Conservation (phyloP, 2,113 vertebrate genomes). For the Rhinoderma darwinii region DNA sequence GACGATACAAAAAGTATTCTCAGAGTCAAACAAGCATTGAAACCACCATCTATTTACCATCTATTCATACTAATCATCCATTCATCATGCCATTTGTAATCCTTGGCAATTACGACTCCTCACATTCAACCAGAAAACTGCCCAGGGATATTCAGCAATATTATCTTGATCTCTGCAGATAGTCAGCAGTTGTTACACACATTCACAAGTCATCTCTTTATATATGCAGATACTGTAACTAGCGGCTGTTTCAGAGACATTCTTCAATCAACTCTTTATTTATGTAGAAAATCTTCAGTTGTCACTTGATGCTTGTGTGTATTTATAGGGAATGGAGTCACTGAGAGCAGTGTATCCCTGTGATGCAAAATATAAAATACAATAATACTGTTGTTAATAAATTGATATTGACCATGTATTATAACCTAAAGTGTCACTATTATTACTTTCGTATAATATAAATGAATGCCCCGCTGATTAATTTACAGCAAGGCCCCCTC, state of each 20-base stretch:
- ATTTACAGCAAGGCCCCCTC: too few relatives aligned
- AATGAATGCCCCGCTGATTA: too few relatives aligned
- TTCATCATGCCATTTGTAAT: conserved; percentile 1
- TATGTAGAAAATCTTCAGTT: background rate
- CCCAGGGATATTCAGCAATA: background rate
- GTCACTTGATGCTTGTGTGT: background rate
- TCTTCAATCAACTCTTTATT: conserved; percentile 19
- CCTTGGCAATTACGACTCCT: background rate
- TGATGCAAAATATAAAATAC: background rate
- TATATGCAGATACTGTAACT: background rate
- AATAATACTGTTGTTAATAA: background rate
- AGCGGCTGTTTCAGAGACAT: background rate
- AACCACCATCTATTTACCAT: background rate
- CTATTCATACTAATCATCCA: background rate
- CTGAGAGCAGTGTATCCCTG: background rate
- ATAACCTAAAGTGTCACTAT: too few relatives aligned
- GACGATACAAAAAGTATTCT: background rate
- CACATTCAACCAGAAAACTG: background rate
- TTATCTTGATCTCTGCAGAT: background rate
- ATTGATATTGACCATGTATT: too few relatives aligned
- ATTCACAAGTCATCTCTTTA: background rate
- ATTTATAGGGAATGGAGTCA: background rate
- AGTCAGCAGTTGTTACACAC: conserved; percentile 12
- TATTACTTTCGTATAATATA: too few relatives aligned
- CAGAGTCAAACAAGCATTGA: background rate